phyloP scores from a whole-genome alignment of 2,888 invertebrate genomes.

The Diarsia dahlii region DNA sequence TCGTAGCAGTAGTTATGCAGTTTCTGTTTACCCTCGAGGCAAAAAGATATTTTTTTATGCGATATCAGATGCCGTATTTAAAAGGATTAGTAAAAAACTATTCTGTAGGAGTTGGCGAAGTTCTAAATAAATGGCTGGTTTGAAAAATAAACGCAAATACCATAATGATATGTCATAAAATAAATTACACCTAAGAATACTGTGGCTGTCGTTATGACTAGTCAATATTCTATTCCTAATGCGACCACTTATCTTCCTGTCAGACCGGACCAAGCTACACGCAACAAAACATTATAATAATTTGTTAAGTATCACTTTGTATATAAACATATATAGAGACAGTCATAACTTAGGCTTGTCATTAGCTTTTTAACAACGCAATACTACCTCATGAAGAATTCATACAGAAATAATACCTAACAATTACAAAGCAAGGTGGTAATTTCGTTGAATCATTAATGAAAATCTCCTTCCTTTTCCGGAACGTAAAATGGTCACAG shows the following conservation, averaged over 20 bases:
- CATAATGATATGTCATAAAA: constrained; percentile 1
- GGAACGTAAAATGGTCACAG: constrained; percentile 13
- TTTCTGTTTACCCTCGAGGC: not conserved
- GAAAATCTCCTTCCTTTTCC: constrained; percentile 22
- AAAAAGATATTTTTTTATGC: not conserved
- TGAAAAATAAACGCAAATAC: not conserved
- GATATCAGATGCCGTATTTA: not conserved
- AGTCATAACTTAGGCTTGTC: not conserved
- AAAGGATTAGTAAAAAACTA: not conserved
- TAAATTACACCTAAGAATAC: not conserved
- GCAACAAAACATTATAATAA: constrained; percentile 24
- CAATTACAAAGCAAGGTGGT: constrained; percentile 3
- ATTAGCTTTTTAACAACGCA: constrained; percentile 26
- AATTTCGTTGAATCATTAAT: constrained; percentile 45
- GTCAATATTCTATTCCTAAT: constrained; percentile 45
- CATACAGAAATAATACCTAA: constrained; percentile 14
- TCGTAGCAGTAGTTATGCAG: not conserved
- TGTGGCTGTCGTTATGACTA: not conserved
- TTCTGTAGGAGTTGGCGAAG: not conserved
- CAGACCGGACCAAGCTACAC: constrained; percentile 19
- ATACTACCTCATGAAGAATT: constrained; percentile 30
- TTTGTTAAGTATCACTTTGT: constrained; percentile 21
- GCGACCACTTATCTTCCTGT: constrained; percentile 31
- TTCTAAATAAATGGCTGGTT: not conserved
- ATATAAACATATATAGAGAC: not conserved